A percentile compares a stretch with the other conserved stretches of the same genome.
These are phyloP conservation scores for Gasterosteus aculeatus DNA, from an alignment of 2,113 vertebrate species.

Conservation along the genomic window DNA sequence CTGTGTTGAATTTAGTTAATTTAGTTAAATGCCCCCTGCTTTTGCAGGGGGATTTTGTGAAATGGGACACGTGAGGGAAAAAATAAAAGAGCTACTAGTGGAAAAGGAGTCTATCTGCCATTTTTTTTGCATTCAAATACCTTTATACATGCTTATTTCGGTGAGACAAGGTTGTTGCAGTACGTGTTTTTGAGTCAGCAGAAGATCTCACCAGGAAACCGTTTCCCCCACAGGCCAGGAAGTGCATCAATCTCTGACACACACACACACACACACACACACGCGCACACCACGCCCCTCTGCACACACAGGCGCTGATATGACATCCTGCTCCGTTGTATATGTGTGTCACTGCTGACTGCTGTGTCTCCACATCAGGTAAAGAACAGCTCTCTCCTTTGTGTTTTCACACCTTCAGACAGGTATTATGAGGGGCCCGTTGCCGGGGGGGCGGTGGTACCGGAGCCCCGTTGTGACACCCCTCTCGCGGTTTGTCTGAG, in stretches of 20 bases:
- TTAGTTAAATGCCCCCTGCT: neutral
- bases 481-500: neutral
- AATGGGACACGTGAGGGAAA: too few species aligned
- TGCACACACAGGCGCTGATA: conserved; percentile 37
- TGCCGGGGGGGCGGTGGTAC: neutral
- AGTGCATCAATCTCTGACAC: conserved; percentile 59
- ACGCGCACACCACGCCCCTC: conserved; percentile 30
- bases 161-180: neutral
- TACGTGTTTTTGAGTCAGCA: conserved; percentile 18
- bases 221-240: conserved; percentile 56
- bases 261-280: conserved; percentile 11
- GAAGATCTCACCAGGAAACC: conserved; percentile 51
- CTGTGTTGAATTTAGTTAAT: neutral
- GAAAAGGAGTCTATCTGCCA: neutral
- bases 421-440: neutral
- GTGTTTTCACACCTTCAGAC: conserved; percentile 25
- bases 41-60: neutral
- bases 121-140: neutral
- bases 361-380: conserved; percentile 59
- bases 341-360: conserved; percentile 46
- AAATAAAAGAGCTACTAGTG: too few species aligned
- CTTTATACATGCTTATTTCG: neutral
- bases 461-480: neutral
- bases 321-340: conserved; percentile 57
- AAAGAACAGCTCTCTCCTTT: conserved; percentile 51